phyloP scores from a whole-genome alignment of 1,140 invertebrate species.

The Drosophila miranda region DNA sequence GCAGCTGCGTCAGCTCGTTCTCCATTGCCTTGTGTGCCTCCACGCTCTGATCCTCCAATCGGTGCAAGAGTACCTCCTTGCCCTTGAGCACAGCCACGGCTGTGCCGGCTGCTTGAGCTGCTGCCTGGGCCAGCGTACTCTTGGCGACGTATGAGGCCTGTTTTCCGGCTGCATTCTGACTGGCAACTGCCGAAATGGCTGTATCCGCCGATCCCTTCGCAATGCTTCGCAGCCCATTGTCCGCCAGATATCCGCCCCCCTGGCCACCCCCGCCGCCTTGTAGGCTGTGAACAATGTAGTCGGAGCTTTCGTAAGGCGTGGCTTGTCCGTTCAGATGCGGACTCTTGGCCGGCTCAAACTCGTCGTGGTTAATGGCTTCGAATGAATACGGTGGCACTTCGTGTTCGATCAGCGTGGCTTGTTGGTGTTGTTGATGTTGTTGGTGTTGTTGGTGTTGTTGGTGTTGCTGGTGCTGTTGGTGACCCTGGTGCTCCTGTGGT shows the following conservation, averaged over 20 bases:
- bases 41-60: constrained; percentile 84
- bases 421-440: constrained; percentile 7
- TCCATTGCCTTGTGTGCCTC: constrained; percentile 83
- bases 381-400: constrained; percentile 60
- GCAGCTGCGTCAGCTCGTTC: constrained; percentile 83
- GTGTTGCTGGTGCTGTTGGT: not conserved
- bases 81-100: constrained; percentile 84
- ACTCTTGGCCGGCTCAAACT: constrained; percentile 39
- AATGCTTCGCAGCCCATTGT: constrained; percentile 83
- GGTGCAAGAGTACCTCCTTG: constrained; percentile 84
- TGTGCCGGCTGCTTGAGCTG: constrained; percentile 82
- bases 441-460: not conserved
- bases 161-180: constrained; percentile 83
- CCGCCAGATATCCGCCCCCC: constrained; percentile 56
- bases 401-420: constrained; percentile 42
- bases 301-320: constrained; percentile 44
- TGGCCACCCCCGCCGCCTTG: constrained; percentile 9
- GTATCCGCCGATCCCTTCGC: constrained; percentile 88
- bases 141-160: constrained; percentile 85
- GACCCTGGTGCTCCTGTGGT: constrained; percentile 1
- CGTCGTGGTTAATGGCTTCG: constrained; percentile 68
- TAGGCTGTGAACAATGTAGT: constrained; percentile 44
- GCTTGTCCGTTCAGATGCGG: constrained; percentile 1
- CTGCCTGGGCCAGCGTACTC: constrained; percentile 84
- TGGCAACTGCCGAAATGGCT: constrained; percentile 84